Percentiles rank a stretch among this genome's conserved stretches.
Evolutionary conservation across 2,113 vertebrate genomes (phyloP).

Genomic region (Ammodytes dubius): DNA sequence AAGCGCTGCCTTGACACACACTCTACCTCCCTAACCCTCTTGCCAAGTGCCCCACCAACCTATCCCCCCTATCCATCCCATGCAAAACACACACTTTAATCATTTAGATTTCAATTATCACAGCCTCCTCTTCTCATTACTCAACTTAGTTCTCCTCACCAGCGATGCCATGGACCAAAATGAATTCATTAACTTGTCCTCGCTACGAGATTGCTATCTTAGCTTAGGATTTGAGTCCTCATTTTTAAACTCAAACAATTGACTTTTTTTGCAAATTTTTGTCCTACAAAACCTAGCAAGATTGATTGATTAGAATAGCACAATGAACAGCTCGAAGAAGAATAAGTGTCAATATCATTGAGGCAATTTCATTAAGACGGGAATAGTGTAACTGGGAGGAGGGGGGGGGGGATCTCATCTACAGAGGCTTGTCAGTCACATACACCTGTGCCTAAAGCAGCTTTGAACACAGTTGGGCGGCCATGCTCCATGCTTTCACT

Average conservation of each 20-base stretch:
- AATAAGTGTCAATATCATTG: conserved; percentile 42
- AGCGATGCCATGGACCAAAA: conserved; percentile 74
- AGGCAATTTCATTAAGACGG: conserved; percentile 65
- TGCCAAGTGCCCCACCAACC: conserved; percentile 9
- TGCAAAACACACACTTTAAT: conserved; percentile 70
- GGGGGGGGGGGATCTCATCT: conserved; percentile 63
- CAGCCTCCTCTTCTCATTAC: conserved; percentile 76
- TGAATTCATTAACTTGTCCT: conserved; percentile 78
- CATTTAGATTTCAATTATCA: conserved; percentile 80
- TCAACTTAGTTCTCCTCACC: conserved; percentile 70
- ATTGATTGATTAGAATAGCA: conserved; percentile 65
- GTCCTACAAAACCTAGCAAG: conserved; percentile 32
- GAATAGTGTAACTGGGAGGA: conserved; percentile 58
- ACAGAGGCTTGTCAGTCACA: conserved; percentile 67
- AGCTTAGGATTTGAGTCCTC: conserved; percentile 58
- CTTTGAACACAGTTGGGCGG: conserved; percentile 64
- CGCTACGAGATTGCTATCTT: conserved; percentile 68
- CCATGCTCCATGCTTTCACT: conserved; percentile 43
- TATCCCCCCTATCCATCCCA: neutral
- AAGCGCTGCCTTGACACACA: neutral
- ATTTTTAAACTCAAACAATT: conserved; percentile 66
- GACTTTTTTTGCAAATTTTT: conserved; percentile 51
- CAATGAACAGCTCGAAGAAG: conserved; percentile 39
- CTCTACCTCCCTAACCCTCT: neutral
- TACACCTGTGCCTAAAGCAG: conserved; percentile 56